Evolutionary conservation across 2,888 invertebrate species (phyloP), one percentile per base, ranked within the genome.

Genomic region (Acrocera orbiculus): DNA sequence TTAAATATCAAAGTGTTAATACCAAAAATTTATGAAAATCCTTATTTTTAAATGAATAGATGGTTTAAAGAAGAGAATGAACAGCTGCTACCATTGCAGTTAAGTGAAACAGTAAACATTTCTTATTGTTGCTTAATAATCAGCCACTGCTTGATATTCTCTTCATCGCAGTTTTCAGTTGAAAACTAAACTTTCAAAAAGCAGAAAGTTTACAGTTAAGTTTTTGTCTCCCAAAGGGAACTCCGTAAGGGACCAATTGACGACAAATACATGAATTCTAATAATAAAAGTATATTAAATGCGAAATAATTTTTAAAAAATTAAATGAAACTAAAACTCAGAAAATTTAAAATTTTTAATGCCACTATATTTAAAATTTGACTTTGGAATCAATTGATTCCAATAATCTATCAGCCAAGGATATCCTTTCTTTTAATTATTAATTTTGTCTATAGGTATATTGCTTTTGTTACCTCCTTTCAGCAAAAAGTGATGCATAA

Each of bases 401-500:
- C 46, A 83, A 61, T 40, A 77, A 63, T 50, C 66, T 75, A 42
- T 82, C 79, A 0, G 77, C 70, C 35, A 73, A 61, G 32, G 67
- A 61, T 0, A 73, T 67, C 36, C 82, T 63, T 11, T 65, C 61
- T 41, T 67, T 59, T 28, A 78, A 49, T 31, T 46, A 16, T 51
- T 41, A 40, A 62, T 56, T 39, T 73, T 58, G 2, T 65, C 59
- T 2, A 63, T 59, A 10, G 45, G 37, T 3, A 59, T 30, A 15
- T 52, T 51, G 2, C 51, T 63, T 11, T 63, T 61, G 4, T 67
- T 68, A 4, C 69, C 61, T 46, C 73, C 72, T 46, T 70, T 74
- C 3, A 87, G 51, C 15, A 92, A 56, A 47, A 92, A 92, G 56
- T 89, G 87, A 50, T 76, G 78, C 51, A 92, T 74, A 51, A 92